Evolutionary conservation across 2,888 invertebrate genomes (phyloP), one percentile per base, ranked within the genome.

Genomic region (Leptinotarsa peninsularis): DNA sequence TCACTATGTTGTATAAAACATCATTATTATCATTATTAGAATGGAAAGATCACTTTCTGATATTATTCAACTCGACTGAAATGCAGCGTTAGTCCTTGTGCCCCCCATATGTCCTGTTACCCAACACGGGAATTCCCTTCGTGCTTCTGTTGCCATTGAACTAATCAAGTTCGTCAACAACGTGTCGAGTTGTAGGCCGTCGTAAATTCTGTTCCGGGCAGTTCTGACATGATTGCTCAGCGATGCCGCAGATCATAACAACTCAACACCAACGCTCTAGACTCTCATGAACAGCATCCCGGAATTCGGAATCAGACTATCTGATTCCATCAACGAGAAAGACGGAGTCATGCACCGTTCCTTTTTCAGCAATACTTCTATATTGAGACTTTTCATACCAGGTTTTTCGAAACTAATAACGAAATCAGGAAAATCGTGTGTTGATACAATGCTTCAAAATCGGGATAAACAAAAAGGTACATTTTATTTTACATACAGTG

Each of bases 91-190:
- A 4, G 23, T 58, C n/a, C 43, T 7, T n/a, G 17, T 43, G n/a
- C 5, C 63, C 43, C 43, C 63, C 14, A 63, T 7, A 18, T 33
- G 2, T 43, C n/a, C 33, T 43, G n/a, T n/a, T n/a, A 43, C 43
- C 33, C 33, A 63, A 63, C 33, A 27, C 63, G 18, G 33, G n/a
- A 63, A 63, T 63, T 43, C 63, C 63, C 7, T n/a, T n/a, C 43
- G 43, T 43, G 63, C 63, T 43, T 33, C 43, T 33, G n/a, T 63
- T 18, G n/a, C 43, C 4, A 43, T 63, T 63, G 63, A 43, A 63
- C 63, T 63, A 63, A 63, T 63, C 63, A 63, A 33, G 43, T 33
- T 63, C 63, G 63, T 63, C 63, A 63, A 63, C 63, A 33, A 33
- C 63, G 43, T 60, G 60, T 60, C 60, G 27, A 27, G 60, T 60